phyloP scores from a whole-genome alignment of 2,797 vertebrate species.

The Nothura maculosa region DNA sequence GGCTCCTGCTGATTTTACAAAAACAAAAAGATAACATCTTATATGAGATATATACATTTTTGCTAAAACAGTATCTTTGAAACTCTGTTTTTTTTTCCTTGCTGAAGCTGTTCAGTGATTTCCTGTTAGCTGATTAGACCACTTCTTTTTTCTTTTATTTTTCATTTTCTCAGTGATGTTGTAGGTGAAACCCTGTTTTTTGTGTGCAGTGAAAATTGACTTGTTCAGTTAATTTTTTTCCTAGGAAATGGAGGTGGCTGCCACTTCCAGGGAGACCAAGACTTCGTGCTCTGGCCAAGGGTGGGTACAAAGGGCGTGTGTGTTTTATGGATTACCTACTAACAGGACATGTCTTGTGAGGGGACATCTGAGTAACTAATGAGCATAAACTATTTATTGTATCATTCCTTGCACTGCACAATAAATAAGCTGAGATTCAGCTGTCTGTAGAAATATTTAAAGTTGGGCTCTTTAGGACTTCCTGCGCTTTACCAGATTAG shows the following conservation, averaged over 20 bases:
- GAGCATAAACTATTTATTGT: background rate
- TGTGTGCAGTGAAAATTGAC: conserved; percentile 26
- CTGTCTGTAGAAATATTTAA: background rate
- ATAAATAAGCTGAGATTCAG: background rate
- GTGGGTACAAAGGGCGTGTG: background rate
- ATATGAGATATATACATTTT: background rate
- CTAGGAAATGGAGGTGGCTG: conserved; percentile 47
- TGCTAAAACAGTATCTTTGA: background rate
- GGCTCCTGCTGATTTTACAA: background rate
- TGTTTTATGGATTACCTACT: conserved; percentile 22
- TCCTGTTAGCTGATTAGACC: background rate
- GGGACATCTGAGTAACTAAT: background rate
- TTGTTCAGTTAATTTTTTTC: conserved; percentile 50
- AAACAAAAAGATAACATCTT: background rate
- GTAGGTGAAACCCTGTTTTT: conserved; percentile 35
- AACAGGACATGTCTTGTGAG: background rate
- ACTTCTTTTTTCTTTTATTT: background rate
- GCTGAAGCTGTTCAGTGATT: background rate
- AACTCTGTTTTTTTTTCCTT: background rate
- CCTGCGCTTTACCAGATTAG: background rate
- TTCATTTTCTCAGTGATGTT: conserved; percentile 1
- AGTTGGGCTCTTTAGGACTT: background rate
- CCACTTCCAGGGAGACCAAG: background rate
- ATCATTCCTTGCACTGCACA: background rate
- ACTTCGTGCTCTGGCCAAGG: conserved; percentile 14